Evolutionary conservation across 2,113 vertebrate species (phyloP).

Genomic region (Candoia aspera): DNA sequence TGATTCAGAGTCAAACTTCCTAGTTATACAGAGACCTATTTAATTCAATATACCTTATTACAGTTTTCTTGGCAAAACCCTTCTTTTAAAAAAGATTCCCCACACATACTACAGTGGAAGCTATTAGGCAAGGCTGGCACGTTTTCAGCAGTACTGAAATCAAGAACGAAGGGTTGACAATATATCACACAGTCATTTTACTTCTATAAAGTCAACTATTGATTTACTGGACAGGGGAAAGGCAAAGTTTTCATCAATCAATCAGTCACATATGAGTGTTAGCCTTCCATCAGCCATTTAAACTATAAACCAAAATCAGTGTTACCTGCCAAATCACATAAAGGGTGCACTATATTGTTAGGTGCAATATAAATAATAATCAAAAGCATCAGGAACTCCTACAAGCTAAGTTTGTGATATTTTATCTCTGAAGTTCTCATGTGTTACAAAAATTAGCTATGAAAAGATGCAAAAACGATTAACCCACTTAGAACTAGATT

Average conservation of each 20-base stretch:
- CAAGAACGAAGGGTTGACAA: constrained; percentile 40
- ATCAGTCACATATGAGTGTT: constrained; percentile 38
- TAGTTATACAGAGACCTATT: background rate
- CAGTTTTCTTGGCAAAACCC: background rate
- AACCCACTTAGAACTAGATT: background rate
- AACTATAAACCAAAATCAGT: constrained; percentile 44
- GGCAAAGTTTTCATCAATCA: constrained; percentile 39
- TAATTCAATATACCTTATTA: background rate
- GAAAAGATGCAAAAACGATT: background rate
- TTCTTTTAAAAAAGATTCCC: background rate
- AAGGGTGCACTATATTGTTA: background rate
- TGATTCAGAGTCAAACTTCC: background rate
- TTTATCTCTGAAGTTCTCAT: constrained; percentile 27
- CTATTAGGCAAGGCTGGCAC: constrained; percentile 10
- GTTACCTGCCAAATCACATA: constrained; percentile 41
- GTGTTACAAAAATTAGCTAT: constrained; percentile 28
- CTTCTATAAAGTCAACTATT: constrained; percentile 21
- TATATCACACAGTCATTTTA: constrained; percentile 53
- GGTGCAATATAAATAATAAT: constrained; percentile 12
- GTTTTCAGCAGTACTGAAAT: background rate
- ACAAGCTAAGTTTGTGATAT: constrained; percentile 7
- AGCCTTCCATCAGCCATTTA: constrained; percentile 46
- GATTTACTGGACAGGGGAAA: constrained; percentile 43
- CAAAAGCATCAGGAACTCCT: constrained; percentile 28
- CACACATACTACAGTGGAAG: background rate